Evolutionary conservation across 1,140 invertebrate genomes (phyloP), one percentile per base, ranked within the genome.

Genomic region (Rhyzopertha dominica): DNA sequence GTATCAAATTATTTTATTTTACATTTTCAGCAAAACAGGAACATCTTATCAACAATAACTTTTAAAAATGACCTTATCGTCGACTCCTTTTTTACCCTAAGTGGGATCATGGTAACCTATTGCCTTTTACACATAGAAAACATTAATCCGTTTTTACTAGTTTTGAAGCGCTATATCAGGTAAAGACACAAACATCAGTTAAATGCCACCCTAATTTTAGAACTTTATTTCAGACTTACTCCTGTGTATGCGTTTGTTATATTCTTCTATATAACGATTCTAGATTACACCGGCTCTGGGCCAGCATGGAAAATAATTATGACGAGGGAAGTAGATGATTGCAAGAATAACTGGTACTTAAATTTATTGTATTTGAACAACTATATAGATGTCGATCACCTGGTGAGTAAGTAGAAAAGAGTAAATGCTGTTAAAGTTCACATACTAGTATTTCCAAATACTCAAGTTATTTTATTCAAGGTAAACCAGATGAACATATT

Each of bases 51-150:
- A 1, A 53, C 69, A 43, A 58, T 75, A 9, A 36, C 74, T 2
- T 65, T 75, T 5, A 80, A 81, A 61, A 75, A 75, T 5, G 74
- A 78, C 46, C 61, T 81, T 2, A 73, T 78, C 28, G 80, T 82
- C 3, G 80, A 84, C 57, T 71, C 77, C 0, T 84, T 82, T 60
- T 82, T 82, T 50, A 50, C 78, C 18, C 54, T 76, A 9, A 81
- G 80, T 54, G 81, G 79, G 28, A 44, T 76, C 14, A 57, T 80
- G n/a, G 67, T 76, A 1, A 59, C 67, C 13, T 76, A 77, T 54
- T 51, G 73, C 3, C 53, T 73, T 48, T 28, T 81, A 52, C 67
- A 65, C 36, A 69, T 70, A 44, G 59, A 50, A 34, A 18, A 67
- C 41, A 58, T 70, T 1, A 66, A 72, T 63, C 61, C 70, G 7